phyloP scores from a whole-genome alignment of 2,888 invertebrate genomes.

The Drepanosiphum platanoidis region DNA sequence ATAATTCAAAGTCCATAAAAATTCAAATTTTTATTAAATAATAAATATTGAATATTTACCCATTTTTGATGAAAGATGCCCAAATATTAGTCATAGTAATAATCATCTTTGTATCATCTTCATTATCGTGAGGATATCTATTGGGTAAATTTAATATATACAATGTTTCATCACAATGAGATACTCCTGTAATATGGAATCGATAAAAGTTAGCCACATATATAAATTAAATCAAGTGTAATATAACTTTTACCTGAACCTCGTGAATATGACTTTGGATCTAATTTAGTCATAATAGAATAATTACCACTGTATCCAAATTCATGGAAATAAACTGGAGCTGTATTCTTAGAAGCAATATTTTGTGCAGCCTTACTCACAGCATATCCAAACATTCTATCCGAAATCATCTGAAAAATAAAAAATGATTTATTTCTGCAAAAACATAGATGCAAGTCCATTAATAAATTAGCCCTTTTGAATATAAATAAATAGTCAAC shows the following conservation, averaged over 20 bases:
- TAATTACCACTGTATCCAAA: slow-evolving; percentile 65
- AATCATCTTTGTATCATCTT: slow-evolving; percentile 70
- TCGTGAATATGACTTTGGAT: background rate
- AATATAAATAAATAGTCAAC: no score
- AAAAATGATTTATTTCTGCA: background rate
- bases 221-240: slow-evolving; percentile 66
- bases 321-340: slow-evolving; percentile 65
- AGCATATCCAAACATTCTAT: slow-evolving; percentile 65
- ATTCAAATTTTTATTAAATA: background rate
- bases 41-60: slow-evolving; percentile 69
- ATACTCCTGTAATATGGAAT: slow-evolving; percentile 64
- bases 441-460: background rate
- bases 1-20: background rate
- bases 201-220: slow-evolving; percentile 72
- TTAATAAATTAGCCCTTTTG: no score
- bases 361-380: slow-evolving; percentile 65
- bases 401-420: slow-evolving; percentile 65
- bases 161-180: slow-evolving; percentile 65
- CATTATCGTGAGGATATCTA: slow-evolving; percentile 67
- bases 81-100: slow-evolving; percentile 71
- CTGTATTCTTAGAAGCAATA: slow-evolving; percentile 64
- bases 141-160: slow-evolving; percentile 63
- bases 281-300: slow-evolving; percentile 65
- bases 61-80: slow-evolving; percentile 71
- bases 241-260: slow-evolving; percentile 2